Base-by-base conservation (phyloP, 2,888 invertebrate genomes). In the Leptopilina syphax region DNA sequence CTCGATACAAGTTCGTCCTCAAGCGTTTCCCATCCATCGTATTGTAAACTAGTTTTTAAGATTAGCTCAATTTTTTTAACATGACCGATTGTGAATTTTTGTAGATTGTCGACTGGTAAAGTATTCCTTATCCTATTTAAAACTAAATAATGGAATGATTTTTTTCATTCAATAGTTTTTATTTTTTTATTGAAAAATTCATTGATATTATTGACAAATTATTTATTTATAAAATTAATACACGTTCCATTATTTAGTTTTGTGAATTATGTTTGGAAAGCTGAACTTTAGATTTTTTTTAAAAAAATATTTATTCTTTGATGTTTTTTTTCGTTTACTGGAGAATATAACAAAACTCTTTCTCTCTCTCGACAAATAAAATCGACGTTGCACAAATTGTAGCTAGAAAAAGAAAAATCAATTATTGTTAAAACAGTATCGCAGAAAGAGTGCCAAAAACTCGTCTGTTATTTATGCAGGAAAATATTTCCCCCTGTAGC, bases 51-150 rank as follows among this genome's bases (percentile, higher is more conserved):
- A 88, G 85, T 85, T 84, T 34, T 86, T 90, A 90, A 90, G 90
- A 86, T 87, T 89, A 88, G 87, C 88, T 89, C 89, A 89, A 90
- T 87, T 88, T 89, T 88, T 88, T 50, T 87, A 85, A 84, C 86
- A 86, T 79, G 67, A 84, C 82, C 83, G 81, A 85, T 85, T 80
- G 81, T 83, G 84, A 83, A 85, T 90, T 89, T 50, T 90, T 89
- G 86, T 90, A 90, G 85, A 85, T 87, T 85, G 85, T 84, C 86
- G 86, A 90, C 86, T 86, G 84, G 84, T 86, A 81, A 87, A 86
- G 83, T 86, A 86, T 82, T 85, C 83, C 82, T 18, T 86, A 83
- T 81, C 82, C 82, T 83, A 82, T 85, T 86, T 54, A 18, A 67
- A 67, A 66, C 67, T 65, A 24, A 63, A 24, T 10, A 70, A 68